Base-by-base conservation (phyloP, 1,140 invertebrate species). In the Oncopodura yosiiana region DNA sequence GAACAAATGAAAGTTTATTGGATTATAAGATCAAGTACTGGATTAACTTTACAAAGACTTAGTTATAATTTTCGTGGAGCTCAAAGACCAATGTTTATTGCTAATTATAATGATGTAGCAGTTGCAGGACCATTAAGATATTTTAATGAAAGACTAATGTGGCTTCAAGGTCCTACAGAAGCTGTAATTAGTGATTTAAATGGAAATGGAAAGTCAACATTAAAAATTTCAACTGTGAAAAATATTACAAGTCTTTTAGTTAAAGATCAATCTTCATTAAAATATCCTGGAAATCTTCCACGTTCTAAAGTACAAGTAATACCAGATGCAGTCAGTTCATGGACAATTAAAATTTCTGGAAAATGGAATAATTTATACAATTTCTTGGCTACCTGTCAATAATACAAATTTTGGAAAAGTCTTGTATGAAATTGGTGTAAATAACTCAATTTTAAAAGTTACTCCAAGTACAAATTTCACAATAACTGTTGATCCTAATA, bases 361-460 rank as follows among this genome's bases (percentile, higher is more conserved):
- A 77, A 74, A 4, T 87, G 79, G 77, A 72, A 84, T 34, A 76
- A 77, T 21, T 91, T 91, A n/a, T 62, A 84, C 81, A 34, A 77
- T 94, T n/a, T 78, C 76, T 1, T 93, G 88, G 88, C 69, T 78
- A 11, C 78, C 82, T 0, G 78, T 84, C 0, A 70, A 69, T 0
- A 80, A 81, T 52, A 80, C 84, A 2, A 91, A 87, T 61, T 83
- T 86, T 64, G 86, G 85, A 23, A 77, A 76, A 9, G 79, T 94
- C 0, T 86, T 82, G 62, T 95, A 94, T 66, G 84, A 90, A 69
- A 76, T 91, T 21, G 82, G 80, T 65, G 75, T 90, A 36, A 73
- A 77, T 44, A 61, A 66, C 38, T 66, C 68, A 16, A 50, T 61
- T 19, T 65, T 68, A 8, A 62, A 62, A 32, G 65, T 68, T 38